Percentiles rank a stretch among this genome's conserved stretches.
These are phyloP conservation scores for Scaptomyza flava DNA, from an alignment of 2,888 invertebrate species.

Conservation along the genomic window DNA sequence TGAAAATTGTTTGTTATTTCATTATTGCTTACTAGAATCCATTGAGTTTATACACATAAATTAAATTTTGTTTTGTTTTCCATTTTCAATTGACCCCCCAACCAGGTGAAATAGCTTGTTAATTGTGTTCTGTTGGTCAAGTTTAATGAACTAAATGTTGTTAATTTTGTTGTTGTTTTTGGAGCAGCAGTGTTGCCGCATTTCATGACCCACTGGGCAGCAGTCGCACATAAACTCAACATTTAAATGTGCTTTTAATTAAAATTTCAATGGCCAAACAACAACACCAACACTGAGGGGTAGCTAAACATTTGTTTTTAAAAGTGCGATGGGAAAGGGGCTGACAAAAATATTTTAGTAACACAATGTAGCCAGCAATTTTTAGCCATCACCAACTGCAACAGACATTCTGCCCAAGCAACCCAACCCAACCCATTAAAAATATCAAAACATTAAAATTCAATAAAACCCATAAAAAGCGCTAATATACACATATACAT, in stretches of 20 bases:
- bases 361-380: no score
- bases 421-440: constrained; percentile 17
- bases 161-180: constrained; percentile 24
- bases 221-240: constrained; percentile 61
- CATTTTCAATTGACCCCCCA: constrained; percentile 43
- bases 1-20: constrained; percentile 4
- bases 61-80: constrained; percentile 56
- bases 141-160: constrained; percentile 61
- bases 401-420: constrained; percentile 2
- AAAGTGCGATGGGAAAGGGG: neutral
- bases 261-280: constrained; percentile 60
- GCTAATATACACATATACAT: constrained; percentile 24
- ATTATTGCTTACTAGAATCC: neutral
- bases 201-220: constrained; percentile 66
- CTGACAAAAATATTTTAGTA: constrained; percentile 53
- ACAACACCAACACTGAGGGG: constrained; percentile 2
- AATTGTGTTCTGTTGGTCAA: constrained; percentile 41
- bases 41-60: constrained; percentile 32
- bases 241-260: constrained; percentile 74
- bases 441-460: constrained; percentile 78
- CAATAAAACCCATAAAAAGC: constrained; percentile 74
- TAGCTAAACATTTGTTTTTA: constrained; percentile 23
- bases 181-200: constrained; percentile 41
- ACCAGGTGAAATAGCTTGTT: constrained; percentile 36
- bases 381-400: constrained; percentile 67